Evolutionary conservation across 2,888 invertebrate genomes (phyloP), one percentile per base, ranked within the genome.

Genomic region (Netelia virgata): DNA sequence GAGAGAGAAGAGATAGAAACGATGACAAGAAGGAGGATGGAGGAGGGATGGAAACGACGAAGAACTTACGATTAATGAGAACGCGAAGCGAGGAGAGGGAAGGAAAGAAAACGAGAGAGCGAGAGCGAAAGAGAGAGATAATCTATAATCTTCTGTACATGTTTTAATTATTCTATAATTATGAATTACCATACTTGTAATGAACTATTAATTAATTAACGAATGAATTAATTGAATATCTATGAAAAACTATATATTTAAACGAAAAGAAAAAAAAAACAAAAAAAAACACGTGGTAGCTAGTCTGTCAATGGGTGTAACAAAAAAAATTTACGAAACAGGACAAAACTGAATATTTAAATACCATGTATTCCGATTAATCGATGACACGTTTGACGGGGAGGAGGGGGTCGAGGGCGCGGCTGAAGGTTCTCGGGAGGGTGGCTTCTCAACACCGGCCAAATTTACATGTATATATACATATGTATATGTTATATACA

Each of bases 251-350:
- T 90, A 90, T 91, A 81, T 84, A 90, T 91, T 91, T 92, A 92
- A 92, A 91, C 89, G 88, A 90, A 88, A 90, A 92, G 89, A 83
- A 86, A 83, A 75, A 59, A 64, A 70, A 78, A 70, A 50, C 53
- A 86, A 83, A 75, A 59, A 64, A 70, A 78, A 70, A 50, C 53
- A 92, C 89, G 90, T 93, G 91, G 91, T 92, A 93, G 92, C 90
- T 93, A 93, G 92, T 93, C 91, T 92, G 92, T 92, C 93, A 93
- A 92, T 92, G 92, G 91, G 90, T 93, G 92, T 93, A 92, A 92
- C 92, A 82, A 81, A 91, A 91, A 90, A 88, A 88, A 92, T 20
- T 66, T 43, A 64, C 55, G 9, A 70, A 69, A 75, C 47, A 59
- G 75, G 66, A 81, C 83, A 85, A 83, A 90, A 92, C 91, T 91